Evolutionary conservation across 2,888 invertebrate species (phyloP).

Genomic region (Rambutsinella grinnellia): DNA sequence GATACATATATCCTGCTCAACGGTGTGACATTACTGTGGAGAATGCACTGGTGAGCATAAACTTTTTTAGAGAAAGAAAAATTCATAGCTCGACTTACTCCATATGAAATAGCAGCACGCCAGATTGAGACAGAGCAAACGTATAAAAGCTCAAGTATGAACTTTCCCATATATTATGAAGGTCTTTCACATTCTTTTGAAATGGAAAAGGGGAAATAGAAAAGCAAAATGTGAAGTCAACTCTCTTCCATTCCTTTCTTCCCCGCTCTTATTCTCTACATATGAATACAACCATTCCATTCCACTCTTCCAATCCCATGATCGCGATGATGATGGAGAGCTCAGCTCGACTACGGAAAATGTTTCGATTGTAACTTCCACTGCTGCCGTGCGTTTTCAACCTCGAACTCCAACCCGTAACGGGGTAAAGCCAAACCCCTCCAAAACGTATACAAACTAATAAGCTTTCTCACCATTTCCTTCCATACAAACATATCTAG

Average conservation of each 20-base stretch:
- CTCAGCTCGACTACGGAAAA: slow-evolving; percentile 32
- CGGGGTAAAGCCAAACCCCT: slow-evolving; percentile 10
- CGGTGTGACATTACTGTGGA: slow-evolving; percentile 11
- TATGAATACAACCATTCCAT: slow-evolving; percentile 22
- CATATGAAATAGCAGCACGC: slow-evolving; percentile 31
- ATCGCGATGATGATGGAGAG: slow-evolving; percentile 17
- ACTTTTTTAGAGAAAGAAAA: too few relatives aligned
- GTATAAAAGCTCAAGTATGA: slow-evolving; percentile 23
- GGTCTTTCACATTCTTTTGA: slow-evolving; percentile 13
- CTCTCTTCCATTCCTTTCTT: not conserved
- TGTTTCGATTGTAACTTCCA: slow-evolving; percentile 46
- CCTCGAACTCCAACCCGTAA: slow-evolving; percentile 40
- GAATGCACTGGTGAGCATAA: not conserved
- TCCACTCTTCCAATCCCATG: slow-evolving; percentile 15
- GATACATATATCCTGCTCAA: not conserved
- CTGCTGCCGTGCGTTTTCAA: slow-evolving; percentile 40
- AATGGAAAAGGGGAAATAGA: slow-evolving; percentile 23
- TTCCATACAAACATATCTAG: slow-evolving; percentile 9
- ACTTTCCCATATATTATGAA: slow-evolving; percentile 20
- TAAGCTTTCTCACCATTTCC: not conserved
- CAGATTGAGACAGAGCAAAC: slow-evolving; percentile 20
- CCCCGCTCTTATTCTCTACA: slow-evolving; percentile 18
- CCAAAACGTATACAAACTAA: too few relatives aligned
- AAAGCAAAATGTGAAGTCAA: slow-evolving; percentile 30
- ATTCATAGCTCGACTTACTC: slow-evolving; percentile 25